Evolutionary conservation across 1,140 invertebrate species (phyloP), one percentile per base, ranked within the genome.

Genomic region (Ips nitidus): DNA sequence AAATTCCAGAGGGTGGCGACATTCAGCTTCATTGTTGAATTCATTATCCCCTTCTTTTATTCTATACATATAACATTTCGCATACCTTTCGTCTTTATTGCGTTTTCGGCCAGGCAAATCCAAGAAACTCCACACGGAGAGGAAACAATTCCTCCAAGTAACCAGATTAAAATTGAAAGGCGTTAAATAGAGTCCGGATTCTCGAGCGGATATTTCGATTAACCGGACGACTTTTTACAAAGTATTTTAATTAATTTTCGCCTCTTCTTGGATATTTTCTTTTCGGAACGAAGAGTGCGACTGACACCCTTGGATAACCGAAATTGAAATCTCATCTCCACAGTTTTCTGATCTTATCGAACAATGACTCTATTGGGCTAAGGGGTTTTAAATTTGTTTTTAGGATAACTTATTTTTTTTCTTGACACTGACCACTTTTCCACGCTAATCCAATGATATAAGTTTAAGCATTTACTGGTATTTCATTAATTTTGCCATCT

Each of bases 1-100:
- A 80, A 80, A 80, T 80, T 80, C 79, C 76, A 72, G 75, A 65
- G 65, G 70, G 71, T 65, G 22, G 73, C 71, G 74, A 73, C 66
- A 67, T 69, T 68, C 72, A 58, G 70, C 73, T 72, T 75, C 76
- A 50, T 62, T 69, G 60, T 75, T 59, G 57, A 59, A 59, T 59
- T 77, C 76, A 78, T 78, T 78, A 78, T 78, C 78, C 73, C 74
- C 74, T 75, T 79, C 77, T 79, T 77, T 77, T 77, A 79, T 79
- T 78, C 76, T 75, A 22, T 22, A 78, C 76, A 78, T 77, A 77
- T 77, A 79, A 78, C 76, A 73, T 76, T 78, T 76, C 75, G 73
- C 76, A 78, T 78, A 75, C 77, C 75, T 22, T 22, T 22, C 22
- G 36, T 55, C 73, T 77, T 75, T 77, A 75, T 78, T 66, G 64